Conservation (phyloP, 2,888 invertebrate genomes). For the Cepaea hortensis region DNA sequence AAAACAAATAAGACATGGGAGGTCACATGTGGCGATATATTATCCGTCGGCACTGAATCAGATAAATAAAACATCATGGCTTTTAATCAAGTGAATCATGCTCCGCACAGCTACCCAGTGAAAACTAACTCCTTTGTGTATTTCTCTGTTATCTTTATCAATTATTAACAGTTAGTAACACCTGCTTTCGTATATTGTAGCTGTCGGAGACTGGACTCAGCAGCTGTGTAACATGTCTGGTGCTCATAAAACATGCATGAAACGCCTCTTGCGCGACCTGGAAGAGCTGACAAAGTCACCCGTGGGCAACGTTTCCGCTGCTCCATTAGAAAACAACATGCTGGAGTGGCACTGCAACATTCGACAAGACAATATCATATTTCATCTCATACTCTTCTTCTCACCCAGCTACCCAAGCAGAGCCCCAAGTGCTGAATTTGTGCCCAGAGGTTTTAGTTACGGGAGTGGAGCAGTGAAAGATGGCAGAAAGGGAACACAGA, state of each 20-base stretch:
- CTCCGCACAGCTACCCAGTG: too few relatives aligned
- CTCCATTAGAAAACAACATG: constrained; percentile 66
- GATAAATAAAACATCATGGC: too few relatives aligned
- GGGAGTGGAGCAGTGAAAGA: constrained; percentile 64
- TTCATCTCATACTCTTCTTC: constrained; percentile 66
- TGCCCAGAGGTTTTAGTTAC: constrained; percentile 64
- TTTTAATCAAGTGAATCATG: too few relatives aligned
- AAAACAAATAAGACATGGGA: too few relatives aligned
- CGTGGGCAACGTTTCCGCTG: constrained; percentile 66
- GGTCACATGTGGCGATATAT: too few relatives aligned
- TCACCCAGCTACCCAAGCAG: constrained; percentile 67
- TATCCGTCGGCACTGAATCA: too few relatives aligned
- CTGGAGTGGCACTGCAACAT: constrained; percentile 72
- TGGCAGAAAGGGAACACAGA: constrained; percentile 64
- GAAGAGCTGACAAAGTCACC: constrained; percentile 62
- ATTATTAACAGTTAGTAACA: too few relatives aligned
- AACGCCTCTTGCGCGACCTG: constrained; percentile 62
- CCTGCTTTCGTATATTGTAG: too few relatives aligned
- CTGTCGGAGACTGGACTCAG: too few relatives aligned
- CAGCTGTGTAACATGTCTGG: not conserved
- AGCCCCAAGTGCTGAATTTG: constrained; percentile 69
- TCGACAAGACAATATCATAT: constrained; percentile 63
- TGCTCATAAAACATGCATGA: constrained; percentile 63
- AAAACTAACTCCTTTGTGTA: too few relatives aligned
- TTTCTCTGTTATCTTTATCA: too few relatives aligned